Percentiles rank a stretch among this genome's conserved stretches.
These are phyloP conservation scores for Atherinomorus stipes DNA, from an alignment of 2,113 vertebrate species.

Conservation along the genomic window DNA sequence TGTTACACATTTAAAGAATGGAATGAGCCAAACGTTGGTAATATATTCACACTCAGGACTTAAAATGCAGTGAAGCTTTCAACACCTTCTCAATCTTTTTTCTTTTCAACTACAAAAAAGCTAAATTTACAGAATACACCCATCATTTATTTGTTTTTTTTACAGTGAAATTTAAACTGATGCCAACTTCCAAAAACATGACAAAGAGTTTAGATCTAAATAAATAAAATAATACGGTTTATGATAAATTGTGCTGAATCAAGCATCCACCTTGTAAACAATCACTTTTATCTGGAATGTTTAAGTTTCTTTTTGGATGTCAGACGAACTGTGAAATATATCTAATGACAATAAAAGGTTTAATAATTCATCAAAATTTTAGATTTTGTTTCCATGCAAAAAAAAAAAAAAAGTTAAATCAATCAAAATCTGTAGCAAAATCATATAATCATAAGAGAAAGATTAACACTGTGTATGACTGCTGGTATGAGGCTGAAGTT, in stretches of 20 bases:
- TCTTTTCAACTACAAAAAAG: neutral
- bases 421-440: constrained; percentile 43
- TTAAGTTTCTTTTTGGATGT: constrained; percentile 46
- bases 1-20: neutral
- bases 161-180: neutral
- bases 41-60: no score
- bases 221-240: constrained; percentile 65
- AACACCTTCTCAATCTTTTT: neutral
- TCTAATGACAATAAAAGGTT: constrained; percentile 13
- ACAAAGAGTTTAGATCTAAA: constrained; percentile 32
- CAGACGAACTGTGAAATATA: constrained; percentile 36
- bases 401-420: constrained; percentile 34
- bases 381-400: constrained; percentile 63
- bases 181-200: constrained; percentile 8
- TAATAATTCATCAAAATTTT: constrained; percentile 2
- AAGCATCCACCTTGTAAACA: constrained; percentile 68
- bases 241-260: constrained; percentile 72
- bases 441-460: constrained; percentile 23
- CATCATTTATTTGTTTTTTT: neutral
- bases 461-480: constrained; percentile 33
- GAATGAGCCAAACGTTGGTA: neutral
- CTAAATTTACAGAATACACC: neutral
- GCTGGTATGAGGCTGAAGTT: constrained; percentile 56
- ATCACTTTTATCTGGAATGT: constrained; percentile 72
- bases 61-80: no score